These are phyloP conservation scores for Iguana delicatissima DNA, from an alignment of 2,797 vertebrate genomes.

Conservation along the genomic window DNA sequence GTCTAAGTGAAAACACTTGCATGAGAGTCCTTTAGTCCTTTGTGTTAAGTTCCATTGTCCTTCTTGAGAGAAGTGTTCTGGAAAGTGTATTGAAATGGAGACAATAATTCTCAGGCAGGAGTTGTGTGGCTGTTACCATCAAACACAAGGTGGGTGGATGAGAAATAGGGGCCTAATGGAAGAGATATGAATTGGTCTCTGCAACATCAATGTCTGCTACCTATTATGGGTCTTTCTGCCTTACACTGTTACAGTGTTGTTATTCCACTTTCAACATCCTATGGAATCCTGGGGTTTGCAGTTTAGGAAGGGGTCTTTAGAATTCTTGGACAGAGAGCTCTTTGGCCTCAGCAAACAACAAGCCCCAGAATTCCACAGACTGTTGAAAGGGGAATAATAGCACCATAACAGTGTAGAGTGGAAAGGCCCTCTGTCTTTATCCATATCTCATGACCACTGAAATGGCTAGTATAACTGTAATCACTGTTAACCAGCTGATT, in stretches of 20 bases:
- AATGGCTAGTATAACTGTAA: neutral
- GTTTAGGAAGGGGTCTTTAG: no score
- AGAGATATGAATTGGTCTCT: neutral
- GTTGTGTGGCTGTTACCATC: neutral
- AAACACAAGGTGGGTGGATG: neutral
- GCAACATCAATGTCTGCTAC: neutral
- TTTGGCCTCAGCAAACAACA: no score
- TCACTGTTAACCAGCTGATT: neutral
- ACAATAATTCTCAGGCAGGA: neutral
- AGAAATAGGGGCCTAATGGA: neutral
- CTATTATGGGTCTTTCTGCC: neutral
- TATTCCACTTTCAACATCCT: no score
- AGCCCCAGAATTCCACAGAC: no score
- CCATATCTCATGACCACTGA: neutral
- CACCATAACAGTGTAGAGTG: no score
- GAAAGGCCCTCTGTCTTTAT: neutral
- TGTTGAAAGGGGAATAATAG: no score
- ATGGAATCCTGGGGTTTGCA: no score
- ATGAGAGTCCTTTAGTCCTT: neutral
- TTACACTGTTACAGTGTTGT: no score
- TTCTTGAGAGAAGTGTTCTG: neutral
- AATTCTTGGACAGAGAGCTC: no score
- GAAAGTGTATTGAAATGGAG: neutral
- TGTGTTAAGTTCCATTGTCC: neutral
- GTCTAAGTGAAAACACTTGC: neutral